Percentiles rank a stretch among this genome's conserved stretches.
These are phyloP conservation scores for Poecilus cupreus DNA, from an alignment of 2,888 invertebrate species.

Conservation along the genomic window DNA sequence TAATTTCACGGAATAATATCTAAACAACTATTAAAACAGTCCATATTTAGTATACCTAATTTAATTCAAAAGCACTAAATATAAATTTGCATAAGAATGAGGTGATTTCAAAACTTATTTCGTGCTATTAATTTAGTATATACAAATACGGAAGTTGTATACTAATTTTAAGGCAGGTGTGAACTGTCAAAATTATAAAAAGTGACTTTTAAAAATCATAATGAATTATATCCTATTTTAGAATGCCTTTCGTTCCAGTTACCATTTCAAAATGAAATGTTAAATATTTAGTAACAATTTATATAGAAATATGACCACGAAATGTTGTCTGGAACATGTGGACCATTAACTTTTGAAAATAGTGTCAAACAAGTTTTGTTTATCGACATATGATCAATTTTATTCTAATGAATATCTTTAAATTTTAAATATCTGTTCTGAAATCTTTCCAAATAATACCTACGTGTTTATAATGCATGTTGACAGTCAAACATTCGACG, in stretches of 20 bases:
- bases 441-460: conserved; percentile 38
- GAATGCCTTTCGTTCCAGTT: conserved; percentile 19
- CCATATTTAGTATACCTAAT: background rate
- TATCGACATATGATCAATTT: conserved; percentile 39
- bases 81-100: background rate
- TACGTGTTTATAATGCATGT: conserved; percentile 27
- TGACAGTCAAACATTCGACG: conserved; percentile 3
- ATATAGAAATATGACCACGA: background rate
- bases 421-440: conserved; percentile 23
- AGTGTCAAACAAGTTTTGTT: background rate
- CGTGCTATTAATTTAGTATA: background rate
- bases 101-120: background rate
- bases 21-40: background rate
- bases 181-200: conserved; percentile 19
- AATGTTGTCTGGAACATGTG: background rate
- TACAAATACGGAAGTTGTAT: conserved; percentile 23
- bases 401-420: conserved; percentile 34
- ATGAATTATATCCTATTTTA: conserved; percentile 12
- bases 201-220: conserved; percentile 24
- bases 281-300: conserved; percentile 27
- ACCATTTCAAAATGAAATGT: conserved; percentile 33
- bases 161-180: conserved; percentile 4
- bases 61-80: background rate
- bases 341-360: conserved; percentile 16
- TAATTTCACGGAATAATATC: too few species aligned